phyloP scores from a whole-genome alignment of 2,113 vertebrate species.

The Chrysochloris asiatica region DNA sequence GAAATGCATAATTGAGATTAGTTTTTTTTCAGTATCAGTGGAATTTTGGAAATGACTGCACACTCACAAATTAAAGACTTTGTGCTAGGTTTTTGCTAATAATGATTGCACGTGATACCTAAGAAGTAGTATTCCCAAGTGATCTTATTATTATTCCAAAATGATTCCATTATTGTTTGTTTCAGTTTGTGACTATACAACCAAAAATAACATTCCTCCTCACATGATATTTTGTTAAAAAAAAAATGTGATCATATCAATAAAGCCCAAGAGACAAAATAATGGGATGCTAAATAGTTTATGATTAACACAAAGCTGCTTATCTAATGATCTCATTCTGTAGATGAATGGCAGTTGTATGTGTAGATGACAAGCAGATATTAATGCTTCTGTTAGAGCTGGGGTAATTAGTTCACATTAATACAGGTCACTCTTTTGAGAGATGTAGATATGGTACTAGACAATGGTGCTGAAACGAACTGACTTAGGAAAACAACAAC shows the following conservation, averaged over 20 bases:
- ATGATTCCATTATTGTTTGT: background rate
- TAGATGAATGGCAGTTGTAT: background rate
- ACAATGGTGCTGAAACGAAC: background rate
- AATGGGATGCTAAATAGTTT: background rate
- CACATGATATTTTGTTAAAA: no score
- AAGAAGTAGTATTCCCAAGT: slow-evolving; percentile 2
- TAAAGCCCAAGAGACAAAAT: background rate
- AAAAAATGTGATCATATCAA: background rate
- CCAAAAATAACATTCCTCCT: background rate
- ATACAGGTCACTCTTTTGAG: background rate
- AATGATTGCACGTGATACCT: background rate
- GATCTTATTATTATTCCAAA: background rate
- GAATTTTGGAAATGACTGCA: background rate
- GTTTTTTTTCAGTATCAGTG: slow-evolving; percentile 45
- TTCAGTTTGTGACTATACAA: background rate
- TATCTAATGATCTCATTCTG: background rate
- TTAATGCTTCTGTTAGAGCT: background rate
- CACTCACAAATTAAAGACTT: background rate
- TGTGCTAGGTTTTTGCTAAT: background rate
- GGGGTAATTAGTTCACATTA: background rate
- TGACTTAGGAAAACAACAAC: background rate
- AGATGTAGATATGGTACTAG: background rate
- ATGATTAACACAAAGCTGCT: background rate
- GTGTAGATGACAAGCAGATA: background rate
- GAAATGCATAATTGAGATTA: slow-evolving; percentile 28